A percentile compares a stretch with the other conserved stretches of the same genome.
Conservation (phyloP, 2,888 invertebrate species). For the Tetheella fluctuosa region DNA sequence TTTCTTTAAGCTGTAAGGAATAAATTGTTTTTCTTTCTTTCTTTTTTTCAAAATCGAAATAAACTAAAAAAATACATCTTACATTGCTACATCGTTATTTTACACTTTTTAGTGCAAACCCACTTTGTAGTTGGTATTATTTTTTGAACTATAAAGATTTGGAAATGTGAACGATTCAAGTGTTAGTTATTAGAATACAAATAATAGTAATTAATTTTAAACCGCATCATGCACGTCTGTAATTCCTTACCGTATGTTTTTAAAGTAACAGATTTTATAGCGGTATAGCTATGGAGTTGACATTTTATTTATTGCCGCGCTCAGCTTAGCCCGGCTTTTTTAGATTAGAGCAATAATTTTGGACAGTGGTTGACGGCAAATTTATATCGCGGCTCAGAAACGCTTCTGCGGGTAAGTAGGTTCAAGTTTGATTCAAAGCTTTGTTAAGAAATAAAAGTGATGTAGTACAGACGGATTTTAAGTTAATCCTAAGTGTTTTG, state of each 20-base stretch:
- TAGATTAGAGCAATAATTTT: slow-evolving; percentile 64
- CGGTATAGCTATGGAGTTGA: slow-evolving; percentile 52
- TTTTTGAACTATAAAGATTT: no score
- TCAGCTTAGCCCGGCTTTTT: slow-evolving; percentile 60
- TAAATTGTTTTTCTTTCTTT: no score
- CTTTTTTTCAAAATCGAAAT: no score
- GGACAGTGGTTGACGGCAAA: slow-evolving; percentile 30
- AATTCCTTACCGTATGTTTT: slow-evolving; percentile 29
- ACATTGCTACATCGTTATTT: no score
- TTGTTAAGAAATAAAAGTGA: slow-evolving; percentile 5
- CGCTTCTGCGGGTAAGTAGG: slow-evolving; percentile 9
- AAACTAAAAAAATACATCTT: no score
- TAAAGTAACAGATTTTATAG: slow-evolving; percentile 41
- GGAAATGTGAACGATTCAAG: no score
- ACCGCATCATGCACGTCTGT: neutral
- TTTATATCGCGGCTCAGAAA: slow-evolving; percentile 24
- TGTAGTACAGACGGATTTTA: neutral
- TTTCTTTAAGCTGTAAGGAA: no score
- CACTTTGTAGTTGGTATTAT: no score
- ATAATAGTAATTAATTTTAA: neutral
- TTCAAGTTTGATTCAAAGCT: slow-evolving; percentile 13
- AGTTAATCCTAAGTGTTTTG: neutral
- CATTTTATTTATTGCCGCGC: slow-evolving; percentile 66
- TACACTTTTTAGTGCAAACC: no score
- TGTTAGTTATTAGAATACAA: no score